A percentile compares a stretch with the other conserved stretches of the same genome.
Evolutionary conservation across 2,888 invertebrate species (phyloP).

Genomic region (Macaria notata): DNA sequence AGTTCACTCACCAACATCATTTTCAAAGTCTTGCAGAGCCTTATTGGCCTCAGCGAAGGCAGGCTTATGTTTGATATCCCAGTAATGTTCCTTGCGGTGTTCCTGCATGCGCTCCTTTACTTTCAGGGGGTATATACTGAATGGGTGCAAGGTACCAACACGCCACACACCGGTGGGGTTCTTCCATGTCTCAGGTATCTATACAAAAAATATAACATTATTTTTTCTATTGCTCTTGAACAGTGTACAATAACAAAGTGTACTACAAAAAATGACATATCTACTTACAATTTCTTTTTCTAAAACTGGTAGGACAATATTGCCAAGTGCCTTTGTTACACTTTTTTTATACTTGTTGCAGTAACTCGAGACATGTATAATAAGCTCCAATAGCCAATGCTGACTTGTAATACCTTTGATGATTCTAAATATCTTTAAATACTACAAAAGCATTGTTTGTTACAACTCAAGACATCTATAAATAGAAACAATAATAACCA

Average conservation of each 20-base stretch:
- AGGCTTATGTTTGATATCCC: constrained; percentile 92
- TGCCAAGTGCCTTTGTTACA: too few species aligned
- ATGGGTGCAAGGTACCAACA: constrained; percentile 92
- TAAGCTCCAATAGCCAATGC: too few species aligned
- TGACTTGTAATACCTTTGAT: too few species aligned
- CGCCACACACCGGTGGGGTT: constrained; percentile 93
- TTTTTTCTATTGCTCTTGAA: background rate
- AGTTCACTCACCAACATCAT: constrained; percentile 75
- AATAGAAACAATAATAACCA: constrained; percentile 12
- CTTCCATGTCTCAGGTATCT: constrained; percentile 92
- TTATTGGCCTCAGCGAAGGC: constrained; percentile 90
- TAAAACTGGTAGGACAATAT: too few species aligned
- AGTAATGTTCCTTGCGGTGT: constrained; percentile 90
- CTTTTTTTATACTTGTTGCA: too few species aligned
- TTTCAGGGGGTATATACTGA: constrained; percentile 92
- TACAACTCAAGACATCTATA: background rate
- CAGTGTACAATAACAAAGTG: too few species aligned
- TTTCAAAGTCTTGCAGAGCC: constrained; percentile 89
- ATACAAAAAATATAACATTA: background rate
- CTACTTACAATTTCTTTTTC: too few species aligned
- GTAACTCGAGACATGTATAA: too few species aligned
- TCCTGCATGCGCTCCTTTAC: constrained; percentile 91
- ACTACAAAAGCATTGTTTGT: background rate
- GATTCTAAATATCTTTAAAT: too few species aligned
- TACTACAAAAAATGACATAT: too few species aligned